Percentiles rank a stretch among this genome's conserved stretches.
Conservation (phyloP, 2,113 vertebrate genomes). For the Oxygymnocypris stewartii region DNA sequence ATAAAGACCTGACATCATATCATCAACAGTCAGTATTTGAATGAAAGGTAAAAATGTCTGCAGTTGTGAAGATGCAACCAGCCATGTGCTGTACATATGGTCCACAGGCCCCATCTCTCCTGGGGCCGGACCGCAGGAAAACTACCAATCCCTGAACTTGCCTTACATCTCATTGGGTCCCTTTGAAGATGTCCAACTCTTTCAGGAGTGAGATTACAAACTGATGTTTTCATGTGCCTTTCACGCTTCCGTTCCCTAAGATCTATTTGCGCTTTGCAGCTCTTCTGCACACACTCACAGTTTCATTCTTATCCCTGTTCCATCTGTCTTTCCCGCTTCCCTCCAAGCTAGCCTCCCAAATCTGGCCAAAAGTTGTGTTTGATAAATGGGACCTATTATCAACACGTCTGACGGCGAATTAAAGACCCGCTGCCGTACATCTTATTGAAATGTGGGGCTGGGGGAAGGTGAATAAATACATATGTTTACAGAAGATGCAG, state of each 20-base stretch:
- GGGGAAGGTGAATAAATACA: constrained; percentile 54
- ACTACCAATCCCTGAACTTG: constrained; percentile 8
- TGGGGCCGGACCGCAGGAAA: constrained; percentile 13
- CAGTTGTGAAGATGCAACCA: background rate
- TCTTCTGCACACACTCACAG: background rate
- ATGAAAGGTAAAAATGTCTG: background rate
- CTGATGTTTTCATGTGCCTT: constrained; percentile 31
- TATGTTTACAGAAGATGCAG: constrained; percentile 47
- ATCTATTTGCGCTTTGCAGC: constrained; percentile 25
- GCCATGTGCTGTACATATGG: constrained; percentile 46
- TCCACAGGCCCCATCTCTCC: constrained; percentile 5
- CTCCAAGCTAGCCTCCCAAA: constrained; percentile 35
- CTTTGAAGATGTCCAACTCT: constrained; percentile 41
- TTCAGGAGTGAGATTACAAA: constrained; percentile 40
- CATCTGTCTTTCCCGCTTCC: constrained; percentile 42
- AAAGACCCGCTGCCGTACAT: constrained; percentile 51
- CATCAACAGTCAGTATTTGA: background rate
- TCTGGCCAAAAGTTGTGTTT: constrained; percentile 48
- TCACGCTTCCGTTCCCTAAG: constrained; percentile 32
- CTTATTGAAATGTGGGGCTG: constrained; percentile 49
- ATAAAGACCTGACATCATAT: constrained; percentile 1
- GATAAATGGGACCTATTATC: constrained; percentile 59
- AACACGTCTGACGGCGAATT: constrained; percentile 52
- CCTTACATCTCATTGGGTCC: constrained; percentile 1
- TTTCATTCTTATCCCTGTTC: constrained; percentile 42